These are phyloP conservation scores for Eudyptes chrysolophus DNA, from an alignment of 2,113 vertebrate genomes.

Conservation along the genomic window DNA sequence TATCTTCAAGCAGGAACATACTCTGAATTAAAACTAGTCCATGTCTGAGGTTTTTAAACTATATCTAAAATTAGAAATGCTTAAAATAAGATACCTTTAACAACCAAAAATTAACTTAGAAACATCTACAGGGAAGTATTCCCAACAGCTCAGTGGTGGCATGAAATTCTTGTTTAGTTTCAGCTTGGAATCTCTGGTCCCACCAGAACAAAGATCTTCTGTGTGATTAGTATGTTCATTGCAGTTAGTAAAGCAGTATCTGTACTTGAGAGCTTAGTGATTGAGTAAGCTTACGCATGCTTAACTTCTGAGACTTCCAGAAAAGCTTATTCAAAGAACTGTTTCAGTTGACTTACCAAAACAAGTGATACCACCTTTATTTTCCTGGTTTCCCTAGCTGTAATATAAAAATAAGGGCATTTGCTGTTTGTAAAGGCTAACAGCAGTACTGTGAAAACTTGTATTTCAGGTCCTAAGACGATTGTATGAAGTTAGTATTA, in stretches of 20 bases:
- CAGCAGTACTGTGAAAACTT: background rate
- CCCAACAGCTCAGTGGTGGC: background rate
- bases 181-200: background rate
- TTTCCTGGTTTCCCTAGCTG: background rate
- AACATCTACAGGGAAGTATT: background rate
- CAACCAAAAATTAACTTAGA: background rate
- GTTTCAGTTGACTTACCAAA: background rate
- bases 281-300: rapidly evolving
- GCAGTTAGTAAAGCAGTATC: background rate
- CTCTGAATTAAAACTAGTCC: background rate
- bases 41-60: background rate
- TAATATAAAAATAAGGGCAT: background rate
- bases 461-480: constrained; percentile 54
- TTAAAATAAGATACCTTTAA: background rate
- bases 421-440: background rate
- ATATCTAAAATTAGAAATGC: background rate
- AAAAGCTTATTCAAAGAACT: background rate
- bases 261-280: background rate
- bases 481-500: background rate
- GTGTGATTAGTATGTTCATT: background rate
- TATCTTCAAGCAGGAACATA: background rate
- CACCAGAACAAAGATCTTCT: background rate
- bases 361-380: background rate
- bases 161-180: background rate
- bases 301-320: background rate